A percentile compares a stretch with the other conserved stretches of the same genome.
Conservation (phyloP, 2,888 invertebrate species). For the Microdon myrmicae region DNA sequence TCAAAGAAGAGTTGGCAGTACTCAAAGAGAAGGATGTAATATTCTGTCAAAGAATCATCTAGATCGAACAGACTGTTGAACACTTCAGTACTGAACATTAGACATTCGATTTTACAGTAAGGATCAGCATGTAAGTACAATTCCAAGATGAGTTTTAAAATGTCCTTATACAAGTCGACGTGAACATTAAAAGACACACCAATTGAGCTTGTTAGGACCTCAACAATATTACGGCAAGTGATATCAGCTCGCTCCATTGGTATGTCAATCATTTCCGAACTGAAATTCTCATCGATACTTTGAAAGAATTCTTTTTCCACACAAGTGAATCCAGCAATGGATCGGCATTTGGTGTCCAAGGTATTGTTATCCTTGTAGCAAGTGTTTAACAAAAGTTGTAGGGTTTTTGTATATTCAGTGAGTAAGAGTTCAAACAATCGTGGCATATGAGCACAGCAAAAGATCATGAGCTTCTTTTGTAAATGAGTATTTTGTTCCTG, state of each 20-base stretch:
- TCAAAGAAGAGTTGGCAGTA: conserved; percentile 34
- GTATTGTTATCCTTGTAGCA: conserved; percentile 15
- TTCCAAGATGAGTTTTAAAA: conserved; percentile 18
- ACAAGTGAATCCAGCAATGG: conserved; percentile 12
- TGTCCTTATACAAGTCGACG: background rate
- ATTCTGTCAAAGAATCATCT: background rate
- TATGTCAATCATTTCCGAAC: conserved; percentile 6
- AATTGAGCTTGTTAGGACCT: conserved; percentile 12
- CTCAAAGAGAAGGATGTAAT: conserved; percentile 27
- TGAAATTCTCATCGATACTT: conserved; percentile 28
- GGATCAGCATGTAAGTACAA: conserved; percentile 15
- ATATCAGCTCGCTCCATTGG: conserved; percentile 18
- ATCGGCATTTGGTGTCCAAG: background rate
- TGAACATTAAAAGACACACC: conserved; percentile 12
- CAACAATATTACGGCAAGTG: conserved; percentile 22
- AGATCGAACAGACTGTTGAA: conserved; percentile 21
- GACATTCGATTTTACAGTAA: conserved; percentile 31
- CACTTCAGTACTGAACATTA: conserved; percentile 23
- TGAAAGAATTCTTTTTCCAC: conserved; percentile 24
- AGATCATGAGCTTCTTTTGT: conserved; percentile 56
- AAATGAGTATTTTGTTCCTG: conserved; percentile 58
- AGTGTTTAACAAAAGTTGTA: conserved; percentile 14
- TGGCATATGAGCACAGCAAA: conserved; percentile 32
- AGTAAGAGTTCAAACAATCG: conserved; percentile 17
- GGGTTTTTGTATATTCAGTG: conserved; percentile 14